Conservation (phyloP, 1,140 invertebrate species). For the Aphelinus certus region DNA sequence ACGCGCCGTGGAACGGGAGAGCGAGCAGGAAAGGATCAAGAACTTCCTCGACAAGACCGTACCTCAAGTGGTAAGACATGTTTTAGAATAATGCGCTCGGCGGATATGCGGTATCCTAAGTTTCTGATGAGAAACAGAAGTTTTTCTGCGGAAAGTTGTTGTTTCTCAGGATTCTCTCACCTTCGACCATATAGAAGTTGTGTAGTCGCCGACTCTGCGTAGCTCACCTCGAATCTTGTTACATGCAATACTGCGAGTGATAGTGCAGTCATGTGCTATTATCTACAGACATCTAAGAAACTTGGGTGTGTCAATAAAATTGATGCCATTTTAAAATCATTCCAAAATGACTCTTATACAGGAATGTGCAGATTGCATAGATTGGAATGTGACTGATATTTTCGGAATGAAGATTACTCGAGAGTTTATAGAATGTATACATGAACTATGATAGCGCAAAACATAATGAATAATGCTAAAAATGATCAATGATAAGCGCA, state of each 20-base stretch:
- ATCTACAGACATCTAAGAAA: no score
- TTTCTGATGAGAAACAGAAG: constrained; percentile 42
- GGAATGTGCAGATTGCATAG: no score
- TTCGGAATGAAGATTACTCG: no score
- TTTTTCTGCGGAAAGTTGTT: constrained; percentile 25
- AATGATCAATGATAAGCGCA: constrained; percentile 30
- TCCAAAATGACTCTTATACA: no score
- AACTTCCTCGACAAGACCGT: constrained; percentile 40
- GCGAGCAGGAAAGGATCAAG: constrained; percentile 37
- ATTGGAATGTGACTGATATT: no score
- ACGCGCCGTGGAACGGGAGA: neutral
- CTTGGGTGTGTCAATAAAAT: no score
- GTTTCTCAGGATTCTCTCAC: constrained; percentile 3
- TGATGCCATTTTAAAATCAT: no score
- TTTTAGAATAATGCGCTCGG: constrained; percentile 37
- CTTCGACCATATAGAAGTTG: constrained; percentile 4
- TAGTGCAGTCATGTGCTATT: no score
- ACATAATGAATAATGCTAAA: neutral
- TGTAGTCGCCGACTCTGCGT: no score
- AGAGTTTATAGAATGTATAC: no score
- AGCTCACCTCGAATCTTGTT: no score
- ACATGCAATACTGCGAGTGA: no score
- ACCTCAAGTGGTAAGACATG: constrained; percentile 38
- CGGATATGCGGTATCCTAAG: constrained; percentile 16
- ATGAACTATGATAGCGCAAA: neutral